A percentile compares a stretch with the other conserved stretches of the same genome.
phyloP scores from a whole-genome alignment of 2,888 invertebrate genomes.

The Thereva unica region DNA sequence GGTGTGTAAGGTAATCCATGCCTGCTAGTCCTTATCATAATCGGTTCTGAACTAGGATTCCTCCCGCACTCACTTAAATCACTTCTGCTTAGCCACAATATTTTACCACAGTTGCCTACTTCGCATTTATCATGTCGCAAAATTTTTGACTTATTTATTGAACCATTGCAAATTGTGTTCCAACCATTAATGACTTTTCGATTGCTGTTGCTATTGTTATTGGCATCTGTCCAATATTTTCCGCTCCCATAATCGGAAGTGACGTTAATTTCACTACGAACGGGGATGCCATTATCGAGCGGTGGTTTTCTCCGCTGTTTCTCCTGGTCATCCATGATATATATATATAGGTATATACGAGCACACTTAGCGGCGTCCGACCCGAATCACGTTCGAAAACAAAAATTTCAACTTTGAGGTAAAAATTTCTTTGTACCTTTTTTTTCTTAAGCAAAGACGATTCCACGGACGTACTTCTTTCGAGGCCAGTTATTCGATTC shows the following conservation, averaged over 20 bases:
- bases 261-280: background rate
- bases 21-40: slow-evolving; percentile 50
- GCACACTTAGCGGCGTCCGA: too few species aligned
- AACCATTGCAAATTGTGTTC: slow-evolving; percentile 39
- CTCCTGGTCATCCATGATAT: too few species aligned
- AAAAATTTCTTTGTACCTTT: too few species aligned
- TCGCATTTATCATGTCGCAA: slow-evolving; percentile 47
- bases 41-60: slow-evolving; percentile 38
- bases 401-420: too few species aligned
- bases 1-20: slow-evolving; percentile 55
- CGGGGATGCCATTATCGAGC: too few species aligned
- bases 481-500: too few species aligned
- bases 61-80: slow-evolving; percentile 36
- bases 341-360: too few species aligned
- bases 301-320: too few species aligned
- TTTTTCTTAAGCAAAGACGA: too few species aligned
- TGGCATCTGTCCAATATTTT: slow-evolving; percentile 32
- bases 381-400: too few species aligned
- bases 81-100: slow-evolving; percentile 53
- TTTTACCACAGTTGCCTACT: slow-evolving; percentile 55
- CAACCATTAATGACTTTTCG: slow-evolving; percentile 22
- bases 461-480: too few species aligned
- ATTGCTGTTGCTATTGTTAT: slow-evolving; percentile 36
- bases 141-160: slow-evolving; percentile 33
- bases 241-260: slow-evolving; percentile 21